A percentile compares a stretch with the other conserved stretches of the same genome.
phyloP scores from a whole-genome alignment of 1,140 invertebrate genomes.

The Tetragnatha versicolor region DNA sequence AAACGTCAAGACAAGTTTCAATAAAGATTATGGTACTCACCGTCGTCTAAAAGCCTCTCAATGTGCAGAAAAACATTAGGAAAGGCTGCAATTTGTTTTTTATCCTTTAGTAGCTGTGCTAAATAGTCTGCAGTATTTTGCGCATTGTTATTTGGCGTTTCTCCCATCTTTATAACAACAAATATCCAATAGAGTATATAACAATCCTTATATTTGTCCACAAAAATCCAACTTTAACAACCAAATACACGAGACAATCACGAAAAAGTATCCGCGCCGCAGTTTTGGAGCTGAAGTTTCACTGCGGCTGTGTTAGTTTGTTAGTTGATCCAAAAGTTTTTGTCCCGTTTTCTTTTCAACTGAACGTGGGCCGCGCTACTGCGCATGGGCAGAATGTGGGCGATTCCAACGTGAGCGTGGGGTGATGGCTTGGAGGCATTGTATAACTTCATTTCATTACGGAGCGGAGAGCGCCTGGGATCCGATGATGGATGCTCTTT shows the following conservation, averaged over 20 bases:
- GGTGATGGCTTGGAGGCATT: constrained; percentile 22
- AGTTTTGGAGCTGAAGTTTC: not conserved
- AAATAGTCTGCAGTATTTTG: constrained; percentile 99
- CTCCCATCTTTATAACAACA: constrained; percentile 46
- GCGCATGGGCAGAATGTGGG: constrained; percentile 49
- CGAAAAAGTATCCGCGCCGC: constrained; percentile 5
- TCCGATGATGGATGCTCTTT: too few relatives aligned
- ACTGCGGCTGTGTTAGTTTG: constrained; percentile 9
- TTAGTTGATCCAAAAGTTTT: constrained; percentile 23
- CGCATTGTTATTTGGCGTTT: constrained; percentile 69
- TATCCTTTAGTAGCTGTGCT: constrained; percentile 99
- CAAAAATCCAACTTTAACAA: constrained; percentile 17
- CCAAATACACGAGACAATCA: not conserved
- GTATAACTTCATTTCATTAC: not conserved
- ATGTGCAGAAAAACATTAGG: constrained; percentile 99
- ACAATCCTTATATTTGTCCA: constrained; percentile 3
- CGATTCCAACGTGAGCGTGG: constrained; percentile 42
- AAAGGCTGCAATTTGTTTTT: constrained; percentile 98
- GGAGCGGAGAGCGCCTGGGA: too few relatives aligned
- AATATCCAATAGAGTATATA: not conserved
- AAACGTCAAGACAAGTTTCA: too few relatives aligned
- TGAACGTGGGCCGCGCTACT: constrained; percentile 11
- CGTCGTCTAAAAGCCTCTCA: constrained; percentile 98
- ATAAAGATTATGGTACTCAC: constrained; percentile 81
- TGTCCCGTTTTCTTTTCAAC: constrained; percentile 47